phyloP scores from a whole-genome alignment of 1,140 invertebrate species.

The Diabrotica undecimpunctata region DNA sequence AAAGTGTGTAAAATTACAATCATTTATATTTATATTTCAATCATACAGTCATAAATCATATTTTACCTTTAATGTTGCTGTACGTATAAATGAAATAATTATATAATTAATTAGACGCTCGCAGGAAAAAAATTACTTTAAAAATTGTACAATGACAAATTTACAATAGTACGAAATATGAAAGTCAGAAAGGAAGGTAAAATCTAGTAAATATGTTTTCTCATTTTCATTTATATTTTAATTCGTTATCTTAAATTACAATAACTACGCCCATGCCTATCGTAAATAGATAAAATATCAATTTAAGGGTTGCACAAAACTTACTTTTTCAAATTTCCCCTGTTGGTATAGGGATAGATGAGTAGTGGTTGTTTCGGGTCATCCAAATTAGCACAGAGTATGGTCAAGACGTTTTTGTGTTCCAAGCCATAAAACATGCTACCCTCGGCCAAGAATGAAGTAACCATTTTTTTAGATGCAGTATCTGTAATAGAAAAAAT shows the following conservation, averaged over 20 bases:
- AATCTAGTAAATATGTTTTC: background rate
- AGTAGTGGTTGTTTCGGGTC: slow-evolving; percentile 70
- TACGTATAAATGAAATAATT: too few species aligned
- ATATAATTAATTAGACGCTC: too few species aligned
- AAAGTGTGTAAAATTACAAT: too few species aligned
- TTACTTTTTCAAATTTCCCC: slow-evolving; percentile 86
- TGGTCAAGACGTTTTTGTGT: slow-evolving; percentile 77
- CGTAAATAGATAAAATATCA: slow-evolving; percentile 9
- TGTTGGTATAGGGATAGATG: slow-evolving; percentile 73
- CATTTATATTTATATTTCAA: too few species aligned
- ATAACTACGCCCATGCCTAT: background rate
- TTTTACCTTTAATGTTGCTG: too few species aligned
- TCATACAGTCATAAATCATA: too few species aligned
- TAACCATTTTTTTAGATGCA: slow-evolving; percentile 77
- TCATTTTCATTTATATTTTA: too few species aligned
- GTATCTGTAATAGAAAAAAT: slow-evolving; percentile 61
- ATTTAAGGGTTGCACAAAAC: slow-evolving; percentile 4
- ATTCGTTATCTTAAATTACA: too few species aligned
- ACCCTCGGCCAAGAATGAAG: slow-evolving; percentile 77
- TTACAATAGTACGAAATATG: too few species aligned
- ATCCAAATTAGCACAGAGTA: slow-evolving; percentile 77
- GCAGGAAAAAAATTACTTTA: too few species aligned
- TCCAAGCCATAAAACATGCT: slow-evolving; percentile 76
- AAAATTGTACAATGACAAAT: too few species aligned
- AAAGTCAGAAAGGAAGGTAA: too few species aligned